Conservation (phyloP, 2,797 vertebrate species). For the Austrolebias charrua region DNA sequence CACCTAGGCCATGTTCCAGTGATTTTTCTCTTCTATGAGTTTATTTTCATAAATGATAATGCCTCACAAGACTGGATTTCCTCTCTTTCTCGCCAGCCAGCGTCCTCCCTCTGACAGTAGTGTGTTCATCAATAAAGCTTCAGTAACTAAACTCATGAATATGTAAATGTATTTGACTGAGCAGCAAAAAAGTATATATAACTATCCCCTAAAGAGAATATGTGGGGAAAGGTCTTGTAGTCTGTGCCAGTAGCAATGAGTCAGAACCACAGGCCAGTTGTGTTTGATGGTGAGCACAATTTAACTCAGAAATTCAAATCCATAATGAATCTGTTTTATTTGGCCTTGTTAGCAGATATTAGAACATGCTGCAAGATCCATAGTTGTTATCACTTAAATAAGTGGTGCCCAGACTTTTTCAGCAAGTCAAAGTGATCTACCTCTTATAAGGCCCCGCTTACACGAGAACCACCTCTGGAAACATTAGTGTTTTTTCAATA, state of each 20-base stretch:
- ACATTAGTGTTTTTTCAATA: no score
- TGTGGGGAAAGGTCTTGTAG: background rate
- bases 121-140: conserved; percentile 66
- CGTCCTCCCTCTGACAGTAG: conserved; percentile 58
- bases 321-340: conserved; percentile 52
- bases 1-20: conserved; percentile 31
- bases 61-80: conserved; percentile 61
- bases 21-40: conserved; percentile 28
- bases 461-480: no score
- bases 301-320: conserved; percentile 40
- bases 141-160: conserved; percentile 72
- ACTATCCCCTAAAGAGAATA: conserved; percentile 34
- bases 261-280: conserved; percentile 44
- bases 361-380: conserved; percentile 41
- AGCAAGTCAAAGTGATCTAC: no score
- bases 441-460: no score
- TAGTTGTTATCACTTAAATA: conserved; percentile 40
- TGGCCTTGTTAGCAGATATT: conserved; percentile 37
- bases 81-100: conserved; percentile 29
- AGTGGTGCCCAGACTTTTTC: no score
- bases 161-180: conserved; percentile 70
- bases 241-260: conserved; percentile 5
- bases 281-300: conserved; percentile 42
- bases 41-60: conserved; percentile 63
- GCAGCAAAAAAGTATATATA: conserved; percentile 31